A percentile compares a stretch with the other conserved stretches of the same genome.
phyloP scores from a whole-genome alignment of 1,140 invertebrate species.

The Hermatobates lingyangjiaoensis region DNA sequence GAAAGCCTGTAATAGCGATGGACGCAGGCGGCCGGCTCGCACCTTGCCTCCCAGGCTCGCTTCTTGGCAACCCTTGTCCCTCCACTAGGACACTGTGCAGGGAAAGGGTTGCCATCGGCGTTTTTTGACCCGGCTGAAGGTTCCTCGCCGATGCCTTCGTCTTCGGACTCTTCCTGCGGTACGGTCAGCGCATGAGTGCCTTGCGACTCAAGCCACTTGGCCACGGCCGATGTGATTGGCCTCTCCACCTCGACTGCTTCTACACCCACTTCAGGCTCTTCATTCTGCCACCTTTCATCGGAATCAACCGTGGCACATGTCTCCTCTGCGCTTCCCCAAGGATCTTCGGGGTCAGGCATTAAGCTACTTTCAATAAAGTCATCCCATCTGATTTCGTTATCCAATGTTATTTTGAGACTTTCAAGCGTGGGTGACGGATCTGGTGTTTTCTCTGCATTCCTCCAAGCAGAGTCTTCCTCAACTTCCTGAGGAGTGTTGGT shows the following conservation, averaged over 20 bases:
- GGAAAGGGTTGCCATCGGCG: slow-evolving; percentile 23
- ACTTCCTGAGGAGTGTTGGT: no score
- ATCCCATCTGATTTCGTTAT: no score
- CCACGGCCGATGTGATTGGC: slow-evolving; percentile 20
- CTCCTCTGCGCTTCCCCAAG: not conserved
- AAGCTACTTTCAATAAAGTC: no score
- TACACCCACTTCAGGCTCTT: no score
- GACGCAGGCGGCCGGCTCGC: slow-evolving; percentile 10
- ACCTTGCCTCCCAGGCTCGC: slow-evolving; percentile 4
- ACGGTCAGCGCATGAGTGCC: slow-evolving; percentile 8
- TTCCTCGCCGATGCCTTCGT: slow-evolving; percentile 12
- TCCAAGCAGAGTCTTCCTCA: no score
- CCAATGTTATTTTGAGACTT: no score
- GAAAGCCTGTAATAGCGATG: slow-evolving; percentile 13
- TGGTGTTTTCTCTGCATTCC: no score
- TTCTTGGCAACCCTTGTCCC: slow-evolving; percentile 14
- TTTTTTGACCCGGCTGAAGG: slow-evolving; percentile 21
- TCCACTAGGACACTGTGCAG: slow-evolving; percentile 21
- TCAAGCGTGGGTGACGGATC: no score
- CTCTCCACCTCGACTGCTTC: not conserved
- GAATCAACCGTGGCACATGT: no score
- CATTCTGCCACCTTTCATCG: not conserved
- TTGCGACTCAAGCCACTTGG: slow-evolving; percentile 19
- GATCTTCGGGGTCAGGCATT: no score
- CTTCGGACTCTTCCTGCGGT: slow-evolving; percentile 4